phyloP scores from a whole-genome alignment of 2,113 vertebrate genomes.

The Sinocyclocheilus anshuiensis region DNA sequence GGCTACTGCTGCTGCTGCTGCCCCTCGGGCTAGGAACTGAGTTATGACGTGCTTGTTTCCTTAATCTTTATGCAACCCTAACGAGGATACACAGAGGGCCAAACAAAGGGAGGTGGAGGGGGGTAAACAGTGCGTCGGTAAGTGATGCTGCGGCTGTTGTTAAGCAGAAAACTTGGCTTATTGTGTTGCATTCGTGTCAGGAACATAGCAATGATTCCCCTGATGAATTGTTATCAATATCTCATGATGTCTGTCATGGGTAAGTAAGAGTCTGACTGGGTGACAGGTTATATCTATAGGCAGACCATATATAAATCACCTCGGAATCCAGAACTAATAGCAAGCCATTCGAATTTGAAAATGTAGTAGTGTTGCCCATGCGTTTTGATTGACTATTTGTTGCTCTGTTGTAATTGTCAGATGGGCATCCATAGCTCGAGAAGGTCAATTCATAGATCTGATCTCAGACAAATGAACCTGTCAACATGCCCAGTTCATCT shows the following conservation, averaged over 20 bases:
- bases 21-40: conserved; percentile 86
- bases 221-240: neutral
- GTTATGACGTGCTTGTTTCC: conserved; percentile 90
- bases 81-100: conserved; percentile 86
- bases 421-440: neutral
- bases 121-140: conserved; percentile 63
- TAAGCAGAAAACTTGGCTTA: conserved; percentile 35
- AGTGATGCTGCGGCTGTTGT: conserved; percentile 22
- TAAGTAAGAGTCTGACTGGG: neutral
- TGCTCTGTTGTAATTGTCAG: neutral
- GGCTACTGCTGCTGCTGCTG: conserved; percentile 60
- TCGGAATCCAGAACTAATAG: neutral
- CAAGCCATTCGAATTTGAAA: neutral
- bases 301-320: neutral
- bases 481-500: neutral
- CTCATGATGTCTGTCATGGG: neutral
- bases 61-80: conserved; percentile 93
- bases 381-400: neutral
- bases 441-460: neutral
- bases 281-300: neutral
- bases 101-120: conserved; percentile 83
- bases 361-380: neutral
- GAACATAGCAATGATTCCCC: neutral
- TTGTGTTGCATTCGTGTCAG: conserved; percentile 18
- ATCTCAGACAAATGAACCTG: neutral